Percentiles rank a stretch among this genome's conserved stretches.
Evolutionary conservation across 2,797 vertebrate species (phyloP).

Genomic region (Syncerus caffer): DNA sequence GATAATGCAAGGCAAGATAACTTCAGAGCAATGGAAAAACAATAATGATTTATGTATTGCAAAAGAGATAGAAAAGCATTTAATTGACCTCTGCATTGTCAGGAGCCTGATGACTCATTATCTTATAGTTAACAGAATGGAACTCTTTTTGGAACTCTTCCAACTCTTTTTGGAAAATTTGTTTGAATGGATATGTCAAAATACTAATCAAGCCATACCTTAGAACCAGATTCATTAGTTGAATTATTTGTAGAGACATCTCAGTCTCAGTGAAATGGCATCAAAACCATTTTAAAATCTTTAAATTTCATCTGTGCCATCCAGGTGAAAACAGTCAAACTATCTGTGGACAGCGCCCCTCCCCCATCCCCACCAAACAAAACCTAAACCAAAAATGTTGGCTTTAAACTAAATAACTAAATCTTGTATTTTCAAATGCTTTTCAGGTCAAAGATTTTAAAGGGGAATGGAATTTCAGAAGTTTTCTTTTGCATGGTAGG

Average conservation of each 20-base stretch:
- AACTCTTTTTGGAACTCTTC: background rate
- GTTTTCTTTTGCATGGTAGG: background rate
- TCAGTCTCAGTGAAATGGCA: background rate
- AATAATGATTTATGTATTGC: background rate
- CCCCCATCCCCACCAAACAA: background rate
- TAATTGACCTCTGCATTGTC: background rate
- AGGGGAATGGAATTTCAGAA: background rate
- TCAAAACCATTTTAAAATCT: background rate
- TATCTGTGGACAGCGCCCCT: background rate
- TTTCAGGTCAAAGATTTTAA: background rate
- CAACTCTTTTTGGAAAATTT: background rate
- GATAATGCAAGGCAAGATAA: background rate
- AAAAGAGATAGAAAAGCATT: background rate
- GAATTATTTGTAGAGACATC: background rate
- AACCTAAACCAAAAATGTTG: background rate
- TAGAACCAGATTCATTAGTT: background rate
- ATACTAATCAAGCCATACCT: background rate
- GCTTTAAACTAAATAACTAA: slow-evolving; percentile 7
- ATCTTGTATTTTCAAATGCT: background rate
- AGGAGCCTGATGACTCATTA: background rate
- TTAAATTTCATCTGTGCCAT: background rate
- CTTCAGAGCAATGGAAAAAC: background rate
- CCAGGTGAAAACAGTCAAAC: background rate
- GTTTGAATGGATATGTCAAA: background rate
- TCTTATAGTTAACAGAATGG: background rate